These are phyloP conservation scores for Mionectes macconnelli DNA, from an alignment of 2,113 vertebrate species.

Conservation along the genomic window DNA sequence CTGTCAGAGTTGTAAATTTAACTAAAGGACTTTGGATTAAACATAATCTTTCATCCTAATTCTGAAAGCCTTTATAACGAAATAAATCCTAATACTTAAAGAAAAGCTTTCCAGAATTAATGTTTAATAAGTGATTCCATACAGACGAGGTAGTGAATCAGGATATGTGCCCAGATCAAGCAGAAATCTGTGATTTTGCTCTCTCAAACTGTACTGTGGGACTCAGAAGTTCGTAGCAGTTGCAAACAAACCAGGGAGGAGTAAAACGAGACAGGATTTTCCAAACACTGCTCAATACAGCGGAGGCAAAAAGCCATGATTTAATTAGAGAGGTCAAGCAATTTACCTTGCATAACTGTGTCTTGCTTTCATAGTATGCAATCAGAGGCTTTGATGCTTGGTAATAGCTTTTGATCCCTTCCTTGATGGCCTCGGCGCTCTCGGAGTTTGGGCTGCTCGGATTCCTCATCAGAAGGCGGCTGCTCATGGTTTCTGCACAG, in stretches of 20 bases:
- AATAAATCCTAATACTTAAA: not conserved
- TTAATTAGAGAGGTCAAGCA: not conserved
- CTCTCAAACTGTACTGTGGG: not conserved
- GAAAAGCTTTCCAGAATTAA: not conserved
- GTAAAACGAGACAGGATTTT: not conserved
- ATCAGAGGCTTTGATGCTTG: slow-evolving; percentile 70
- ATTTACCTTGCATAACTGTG: slow-evolving; percentile 82
- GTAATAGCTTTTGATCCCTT: slow-evolving; percentile 76
- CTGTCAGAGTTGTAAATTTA: not conserved
- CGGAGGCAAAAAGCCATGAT: not conserved
- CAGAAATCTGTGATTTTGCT: not conserved
- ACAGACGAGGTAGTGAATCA: not conserved
- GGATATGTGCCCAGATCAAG: not conserved
- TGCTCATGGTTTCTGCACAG: slow-evolving; percentile 82
- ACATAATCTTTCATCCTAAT: not conserved
- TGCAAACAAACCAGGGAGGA: not conserved
- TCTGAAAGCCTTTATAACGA: not conserved
- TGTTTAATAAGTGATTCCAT: not conserved
- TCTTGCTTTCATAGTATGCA: slow-evolving; percentile 81
- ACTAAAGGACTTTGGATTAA: not conserved
- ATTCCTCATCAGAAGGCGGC: slow-evolving; percentile 71
- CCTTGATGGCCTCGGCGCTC: slow-evolving; percentile 7
- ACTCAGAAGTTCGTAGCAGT: not conserved
- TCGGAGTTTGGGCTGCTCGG: slow-evolving; percentile 13
- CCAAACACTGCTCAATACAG: not conserved